phyloP scores from a whole-genome alignment of 2,113 vertebrate genomes.

The Gallinago paraguaiae region DNA sequence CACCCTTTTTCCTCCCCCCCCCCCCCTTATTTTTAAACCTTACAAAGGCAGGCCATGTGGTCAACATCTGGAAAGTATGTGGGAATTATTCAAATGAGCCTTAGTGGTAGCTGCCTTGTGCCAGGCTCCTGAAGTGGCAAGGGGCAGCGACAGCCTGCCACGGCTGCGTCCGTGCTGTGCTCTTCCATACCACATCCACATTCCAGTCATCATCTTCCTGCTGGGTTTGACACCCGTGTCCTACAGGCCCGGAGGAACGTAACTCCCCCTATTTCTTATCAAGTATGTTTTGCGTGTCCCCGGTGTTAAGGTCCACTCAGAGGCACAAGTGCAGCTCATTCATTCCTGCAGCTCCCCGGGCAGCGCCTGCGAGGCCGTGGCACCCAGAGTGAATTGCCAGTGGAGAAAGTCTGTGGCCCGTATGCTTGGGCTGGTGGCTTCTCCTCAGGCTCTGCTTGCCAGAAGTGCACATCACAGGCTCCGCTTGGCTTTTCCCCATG shows the following conservation, averaged over 20 bases:
- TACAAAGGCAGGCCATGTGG: conserved; percentile 49
- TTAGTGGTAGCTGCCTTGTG: background rate
- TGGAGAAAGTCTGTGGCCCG: background rate
- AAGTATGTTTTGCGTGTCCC: background rate
- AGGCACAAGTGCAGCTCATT: background rate
- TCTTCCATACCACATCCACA: background rate
- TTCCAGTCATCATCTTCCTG: background rate
- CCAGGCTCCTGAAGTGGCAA: conserved; percentile 41
- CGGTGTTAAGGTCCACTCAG: rapidly evolving
- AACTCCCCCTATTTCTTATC: background rate
- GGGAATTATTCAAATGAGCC: conserved; percentile 68
- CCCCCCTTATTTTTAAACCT: background rate
- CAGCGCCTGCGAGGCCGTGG: background rate
- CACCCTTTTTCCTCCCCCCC: background rate
- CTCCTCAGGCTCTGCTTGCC: background rate
- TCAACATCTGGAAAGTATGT: conserved; percentile 67
- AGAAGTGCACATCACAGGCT: background rate
- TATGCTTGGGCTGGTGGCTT: background rate
- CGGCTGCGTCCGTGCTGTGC: background rate
- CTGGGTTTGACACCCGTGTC: background rate
- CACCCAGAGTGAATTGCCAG: background rate
- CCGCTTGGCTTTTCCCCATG: background rate
- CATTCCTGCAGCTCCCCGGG: background rate
- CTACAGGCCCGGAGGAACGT: background rate
- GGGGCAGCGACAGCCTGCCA: background rate